Evolutionary conservation across 2,113 vertebrate genomes (phyloP).

Genomic region (Fulica atra): DNA sequence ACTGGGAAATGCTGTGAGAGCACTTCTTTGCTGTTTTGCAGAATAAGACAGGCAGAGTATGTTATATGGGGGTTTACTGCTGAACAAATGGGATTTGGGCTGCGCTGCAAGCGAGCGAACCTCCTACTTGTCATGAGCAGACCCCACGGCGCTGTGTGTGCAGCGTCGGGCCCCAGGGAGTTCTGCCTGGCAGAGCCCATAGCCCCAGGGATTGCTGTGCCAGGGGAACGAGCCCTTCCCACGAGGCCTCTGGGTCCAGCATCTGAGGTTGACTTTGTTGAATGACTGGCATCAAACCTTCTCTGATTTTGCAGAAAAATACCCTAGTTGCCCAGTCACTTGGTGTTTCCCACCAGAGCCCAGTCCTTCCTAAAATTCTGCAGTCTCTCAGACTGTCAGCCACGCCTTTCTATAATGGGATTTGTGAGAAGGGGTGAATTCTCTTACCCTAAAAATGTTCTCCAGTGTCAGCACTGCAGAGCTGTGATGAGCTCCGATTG

Average conservation of each 20-base stretch:
- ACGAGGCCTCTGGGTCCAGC: background rate
- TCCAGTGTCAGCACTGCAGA: background rate
- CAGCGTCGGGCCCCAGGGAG: background rate
- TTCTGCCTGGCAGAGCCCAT: background rate
- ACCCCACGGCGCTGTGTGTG: background rate
- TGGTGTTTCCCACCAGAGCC: background rate
- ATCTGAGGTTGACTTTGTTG: background rate
- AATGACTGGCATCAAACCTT: background rate
- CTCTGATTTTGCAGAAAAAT: background rate
- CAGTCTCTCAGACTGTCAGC: background rate
- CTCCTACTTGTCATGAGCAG: background rate
- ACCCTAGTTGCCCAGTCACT: background rate
- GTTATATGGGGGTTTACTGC: background rate
- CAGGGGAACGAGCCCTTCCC: background rate
- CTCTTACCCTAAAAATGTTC: background rate
- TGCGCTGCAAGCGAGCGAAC: background rate
- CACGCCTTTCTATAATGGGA: background rate
- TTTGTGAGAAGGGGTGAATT: background rate
- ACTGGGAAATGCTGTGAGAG: background rate
- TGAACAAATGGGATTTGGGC: background rate
- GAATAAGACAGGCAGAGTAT: background rate
- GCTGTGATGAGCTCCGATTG: background rate
- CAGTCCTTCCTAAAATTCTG: background rate
- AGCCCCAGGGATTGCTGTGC: background rate
- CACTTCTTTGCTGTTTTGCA: background rate